Conservation (phyloP, 1,140 invertebrate genomes). For the Drosophila obscura region DNA sequence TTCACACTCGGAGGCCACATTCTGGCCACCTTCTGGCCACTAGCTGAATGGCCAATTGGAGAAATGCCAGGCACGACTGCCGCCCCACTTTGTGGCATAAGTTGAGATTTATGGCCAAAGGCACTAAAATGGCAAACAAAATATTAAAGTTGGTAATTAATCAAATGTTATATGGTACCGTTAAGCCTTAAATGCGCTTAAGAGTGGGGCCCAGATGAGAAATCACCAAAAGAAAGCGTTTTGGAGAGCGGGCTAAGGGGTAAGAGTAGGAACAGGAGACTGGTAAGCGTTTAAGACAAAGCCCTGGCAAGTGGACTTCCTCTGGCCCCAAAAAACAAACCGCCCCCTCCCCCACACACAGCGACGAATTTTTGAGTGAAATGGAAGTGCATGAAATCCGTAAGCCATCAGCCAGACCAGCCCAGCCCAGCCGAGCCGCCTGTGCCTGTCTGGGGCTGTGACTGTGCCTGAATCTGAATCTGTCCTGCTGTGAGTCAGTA, state of each 20-base stretch:
- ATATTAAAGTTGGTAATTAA: constrained; percentile 60
- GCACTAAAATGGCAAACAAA: constrained; percentile 39
- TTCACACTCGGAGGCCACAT: background rate
- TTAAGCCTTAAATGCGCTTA: constrained; percentile 75
- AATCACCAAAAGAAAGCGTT: constrained; percentile 41
- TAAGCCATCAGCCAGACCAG: constrained; percentile 19
- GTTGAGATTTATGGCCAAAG: constrained; percentile 32
- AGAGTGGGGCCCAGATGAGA: constrained; percentile 34
- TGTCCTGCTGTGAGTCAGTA: constrained; percentile 1
- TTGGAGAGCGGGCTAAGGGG: background rate
- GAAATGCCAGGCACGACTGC: background rate
- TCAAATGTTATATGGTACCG: constrained; percentile 63
- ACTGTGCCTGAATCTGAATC: background rate
- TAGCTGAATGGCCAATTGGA: constrained; percentile 11
- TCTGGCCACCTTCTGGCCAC: too few relatives aligned
- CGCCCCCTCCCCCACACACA: constrained; percentile 48
- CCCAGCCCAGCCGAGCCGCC: background rate
- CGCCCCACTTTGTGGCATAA: background rate
- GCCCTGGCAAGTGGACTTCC: constrained; percentile 47
- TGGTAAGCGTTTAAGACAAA: constrained; percentile 54
- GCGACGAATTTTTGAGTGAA: constrained; percentile 65
- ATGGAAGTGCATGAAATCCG: constrained; percentile 67
- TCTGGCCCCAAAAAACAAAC: background rate
- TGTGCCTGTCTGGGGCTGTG: background rate
- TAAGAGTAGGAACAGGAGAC: too few relatives aligned